Conservation (phyloP, 92 coral and sea anemone species). For the Palythoa caribaeorum region DNA sequence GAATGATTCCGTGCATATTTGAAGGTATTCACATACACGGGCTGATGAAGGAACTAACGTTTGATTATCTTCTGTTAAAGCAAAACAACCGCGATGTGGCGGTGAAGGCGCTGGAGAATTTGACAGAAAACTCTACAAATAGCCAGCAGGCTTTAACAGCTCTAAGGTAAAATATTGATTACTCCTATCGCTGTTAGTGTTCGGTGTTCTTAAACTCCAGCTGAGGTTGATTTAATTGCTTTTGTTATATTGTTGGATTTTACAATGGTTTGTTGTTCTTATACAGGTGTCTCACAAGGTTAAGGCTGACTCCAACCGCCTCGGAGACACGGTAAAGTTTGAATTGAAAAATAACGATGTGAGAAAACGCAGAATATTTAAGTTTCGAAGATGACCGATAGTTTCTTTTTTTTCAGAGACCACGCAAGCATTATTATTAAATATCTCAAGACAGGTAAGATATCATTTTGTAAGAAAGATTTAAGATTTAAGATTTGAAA, state of each 20-base stretch:
- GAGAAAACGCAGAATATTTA: background rate
- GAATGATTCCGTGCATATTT: too few species aligned
- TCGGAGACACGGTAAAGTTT: constrained; percentile 35
- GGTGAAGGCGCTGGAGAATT: constrained; percentile 86
- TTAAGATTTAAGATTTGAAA: too few species aligned
- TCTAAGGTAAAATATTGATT: constrained; percentile 72
- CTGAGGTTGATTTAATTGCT: background rate
- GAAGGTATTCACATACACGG: too few species aligned
- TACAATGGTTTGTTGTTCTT: background rate
- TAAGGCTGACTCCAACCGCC: constrained; percentile 19
- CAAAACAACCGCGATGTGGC: constrained; percentile 93
- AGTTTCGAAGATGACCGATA: background rate
- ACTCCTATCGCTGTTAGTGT: background rate
- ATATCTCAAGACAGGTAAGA: constrained; percentile 87
- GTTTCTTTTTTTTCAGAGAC: constrained; percentile 61
- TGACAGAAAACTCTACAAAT: constrained; percentile 79
- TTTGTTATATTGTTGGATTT: background rate
- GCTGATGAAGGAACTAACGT: background rate
- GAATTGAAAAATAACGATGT: background rate
- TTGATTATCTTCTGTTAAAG: constrained; percentile 45
- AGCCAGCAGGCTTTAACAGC: constrained; percentile 88
- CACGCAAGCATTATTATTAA: constrained; percentile 73
- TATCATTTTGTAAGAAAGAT: background rate
- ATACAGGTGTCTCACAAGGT: constrained; percentile 33
- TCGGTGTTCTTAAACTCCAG: too few species aligned